These are phyloP conservation scores for Xiphias gladius DNA, from an alignment of 2,113 vertebrate species.

Conservation along the genomic window DNA sequence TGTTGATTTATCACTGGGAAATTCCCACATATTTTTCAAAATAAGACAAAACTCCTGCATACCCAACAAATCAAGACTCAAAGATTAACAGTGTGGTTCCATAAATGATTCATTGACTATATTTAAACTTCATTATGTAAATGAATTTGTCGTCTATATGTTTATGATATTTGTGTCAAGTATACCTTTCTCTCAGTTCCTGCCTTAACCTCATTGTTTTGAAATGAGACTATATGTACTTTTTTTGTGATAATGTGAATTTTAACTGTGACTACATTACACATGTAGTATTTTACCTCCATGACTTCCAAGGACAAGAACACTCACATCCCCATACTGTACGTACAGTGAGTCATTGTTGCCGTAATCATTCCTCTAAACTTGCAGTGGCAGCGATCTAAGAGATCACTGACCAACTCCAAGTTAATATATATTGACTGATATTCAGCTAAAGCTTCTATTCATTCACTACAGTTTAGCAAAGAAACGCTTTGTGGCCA, in stretches of 20 bases:
- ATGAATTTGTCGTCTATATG: not conserved
- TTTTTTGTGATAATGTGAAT: not conserved
- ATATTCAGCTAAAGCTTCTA: no score
- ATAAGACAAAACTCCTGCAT: not conserved
- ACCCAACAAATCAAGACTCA: no score
- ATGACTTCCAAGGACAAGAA: no score
- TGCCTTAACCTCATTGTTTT: not conserved
- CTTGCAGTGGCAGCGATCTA: not conserved
- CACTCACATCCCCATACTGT: no score
- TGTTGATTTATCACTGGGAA: not conserved
- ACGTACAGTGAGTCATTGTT: no score
- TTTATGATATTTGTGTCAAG: not conserved
- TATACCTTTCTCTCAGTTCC: not conserved
- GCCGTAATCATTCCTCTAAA: not conserved
- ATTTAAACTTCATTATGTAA: not conserved
- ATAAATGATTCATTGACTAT: not conserved
- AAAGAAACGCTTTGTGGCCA: not conserved
- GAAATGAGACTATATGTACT: not conserved
- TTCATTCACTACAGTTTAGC: not conserved
- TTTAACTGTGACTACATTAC: not conserved
- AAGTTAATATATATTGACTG: not conserved
- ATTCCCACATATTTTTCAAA: not conserved
- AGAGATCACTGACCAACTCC: not conserved
- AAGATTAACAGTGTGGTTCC: not conserved
- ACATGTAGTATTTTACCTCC: not conserved